phyloP scores from a whole-genome alignment of 2,888 invertebrate genomes.

The Byasa hedistus region DNA sequence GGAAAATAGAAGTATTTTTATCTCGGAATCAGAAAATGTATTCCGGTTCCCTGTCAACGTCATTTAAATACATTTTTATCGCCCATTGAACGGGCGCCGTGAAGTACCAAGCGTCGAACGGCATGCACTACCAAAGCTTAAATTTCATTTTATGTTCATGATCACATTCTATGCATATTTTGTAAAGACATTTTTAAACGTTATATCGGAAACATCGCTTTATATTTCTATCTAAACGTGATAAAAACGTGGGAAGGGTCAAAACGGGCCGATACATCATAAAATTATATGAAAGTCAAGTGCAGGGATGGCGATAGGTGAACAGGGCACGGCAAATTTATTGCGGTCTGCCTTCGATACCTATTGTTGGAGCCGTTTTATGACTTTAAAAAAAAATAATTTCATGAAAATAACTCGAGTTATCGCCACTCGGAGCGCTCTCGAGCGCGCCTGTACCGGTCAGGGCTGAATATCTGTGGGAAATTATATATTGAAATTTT shows the following conservation, averaged over 20 bases:
- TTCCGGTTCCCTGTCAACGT: slow-evolving; percentile 24
- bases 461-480: slow-evolving; percentile 33
- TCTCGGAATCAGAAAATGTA: slow-evolving; percentile 25
- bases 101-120: slow-evolving; percentile 37
- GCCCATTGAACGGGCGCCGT: slow-evolving; percentile 30
- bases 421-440: slow-evolving; percentile 44
- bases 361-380: slow-evolving; percentile 71
- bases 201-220: slow-evolving; percentile 34
- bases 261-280: slow-evolving; percentile 76
- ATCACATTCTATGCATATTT: slow-evolving; percentile 56
- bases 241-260: slow-evolving; percentile 77
- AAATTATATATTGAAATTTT: slow-evolving; percentile 37
- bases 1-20: not conserved
- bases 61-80: slow-evolving; percentile 38
- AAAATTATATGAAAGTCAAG: slow-evolving; percentile 80
- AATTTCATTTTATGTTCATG: slow-evolving; percentile 51
- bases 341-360: slow-evolving; percentile 75
- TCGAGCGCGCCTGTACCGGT: slow-evolving; percentile 37
- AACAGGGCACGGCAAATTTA: slow-evolving; percentile 69
- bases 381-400: slow-evolving; percentile 55
- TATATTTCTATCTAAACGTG: slow-evolving; percentile 49
- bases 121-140: slow-evolving; percentile 46
- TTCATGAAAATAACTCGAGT: slow-evolving; percentile 59
- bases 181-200: slow-evolving; percentile 56
- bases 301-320: slow-evolving; percentile 74